These are phyloP conservation scores for Thereva nobilitata DNA, from an alignment of 2,888 invertebrate species.

Conservation along the genomic window DNA sequence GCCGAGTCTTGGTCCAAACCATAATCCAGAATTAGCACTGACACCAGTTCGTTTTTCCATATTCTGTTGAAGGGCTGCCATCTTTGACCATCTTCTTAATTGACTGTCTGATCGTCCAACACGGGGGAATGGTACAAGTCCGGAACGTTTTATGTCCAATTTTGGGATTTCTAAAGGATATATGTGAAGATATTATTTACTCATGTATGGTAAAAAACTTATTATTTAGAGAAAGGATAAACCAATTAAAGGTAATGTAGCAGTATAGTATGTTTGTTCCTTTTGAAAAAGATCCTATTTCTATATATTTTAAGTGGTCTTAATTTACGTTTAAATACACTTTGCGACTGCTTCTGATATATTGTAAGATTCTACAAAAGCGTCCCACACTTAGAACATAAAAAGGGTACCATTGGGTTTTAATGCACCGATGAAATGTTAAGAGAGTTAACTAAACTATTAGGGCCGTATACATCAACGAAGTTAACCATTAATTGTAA, in stretches of 20 bases:
- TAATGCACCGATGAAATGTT: too few species aligned
- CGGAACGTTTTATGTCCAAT: constrained; percentile 54
- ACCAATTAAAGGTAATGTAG: not conserved
- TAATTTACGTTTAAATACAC: too few species aligned
- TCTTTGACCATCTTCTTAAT: constrained; percentile 53
- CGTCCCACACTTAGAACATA: too few species aligned
- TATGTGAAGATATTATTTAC: constrained; percentile 8
- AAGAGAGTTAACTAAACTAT: too few species aligned
- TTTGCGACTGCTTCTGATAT: too few species aligned
- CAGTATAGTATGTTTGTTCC: too few species aligned
- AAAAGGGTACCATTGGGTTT: too few species aligned
- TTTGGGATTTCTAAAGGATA: constrained; percentile 51
- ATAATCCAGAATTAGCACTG: constrained; percentile 61
- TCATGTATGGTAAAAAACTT: not conserved
- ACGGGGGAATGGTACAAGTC: constrained; percentile 59
- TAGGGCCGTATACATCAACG: too few species aligned
- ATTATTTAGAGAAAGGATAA: not conserved
- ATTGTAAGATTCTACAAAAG: too few species aligned
- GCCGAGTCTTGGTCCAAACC: constrained; percentile 72
- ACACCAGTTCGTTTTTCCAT: constrained; percentile 54
- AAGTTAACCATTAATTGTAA: too few species aligned
- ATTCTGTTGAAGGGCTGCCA: constrained; percentile 53
- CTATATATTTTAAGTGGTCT: too few species aligned
- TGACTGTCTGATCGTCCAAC: constrained; percentile 57
- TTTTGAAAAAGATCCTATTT: too few species aligned